Base-by-base conservation (phyloP, 2,888 invertebrate species). In the Anthophora plumipes region DNA sequence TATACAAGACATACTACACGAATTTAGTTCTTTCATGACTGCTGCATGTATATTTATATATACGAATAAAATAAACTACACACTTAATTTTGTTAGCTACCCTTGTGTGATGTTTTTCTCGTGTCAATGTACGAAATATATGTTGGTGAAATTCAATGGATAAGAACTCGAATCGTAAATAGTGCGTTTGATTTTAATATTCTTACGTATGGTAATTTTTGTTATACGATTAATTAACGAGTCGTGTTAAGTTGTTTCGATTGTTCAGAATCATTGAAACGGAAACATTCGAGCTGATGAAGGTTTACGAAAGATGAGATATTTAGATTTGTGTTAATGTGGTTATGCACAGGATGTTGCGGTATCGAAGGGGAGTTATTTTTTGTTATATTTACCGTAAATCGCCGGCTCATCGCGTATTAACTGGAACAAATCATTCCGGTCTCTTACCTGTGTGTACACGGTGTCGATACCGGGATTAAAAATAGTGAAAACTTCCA, bases 21-120 rank as follows among this genome's bases (percentile, higher is more conserved):
- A 81, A 77, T 63, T 76, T 75, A 74, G 83, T 80, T 85, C 76
- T 78, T 64, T 73, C 75, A 80, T 80, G 88, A 89, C 85, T 89
- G 87, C 89, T 91, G 84, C 87, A 89, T 91, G 89, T 91, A 89
- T 89, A 89, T 91, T 88, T 90, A 90, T 90, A 90, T 85, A 89
- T 90, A 89, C 77, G 80, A 89, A 89, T 91, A 90, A 91, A 89
- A 77, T 80, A 78, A 83, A 86, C 43, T 64, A 85, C 67, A 48
- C 55, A 59, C 80, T 68, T 72, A 61, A 80, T 77, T n/a, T 75
- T 82, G 76, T 82, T 86, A 68, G 52, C 37, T 67, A 71, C 3
- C 14, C 25, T 55, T 46, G 11, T 50, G 14, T 20, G 46, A 7
- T 31, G 31, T 31, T 48, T 46, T 22, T 66, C n/a, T 7, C 1